Base-by-base conservation (phyloP, 2,113 vertebrate species). In the Peromyscus polionotus region DNA sequence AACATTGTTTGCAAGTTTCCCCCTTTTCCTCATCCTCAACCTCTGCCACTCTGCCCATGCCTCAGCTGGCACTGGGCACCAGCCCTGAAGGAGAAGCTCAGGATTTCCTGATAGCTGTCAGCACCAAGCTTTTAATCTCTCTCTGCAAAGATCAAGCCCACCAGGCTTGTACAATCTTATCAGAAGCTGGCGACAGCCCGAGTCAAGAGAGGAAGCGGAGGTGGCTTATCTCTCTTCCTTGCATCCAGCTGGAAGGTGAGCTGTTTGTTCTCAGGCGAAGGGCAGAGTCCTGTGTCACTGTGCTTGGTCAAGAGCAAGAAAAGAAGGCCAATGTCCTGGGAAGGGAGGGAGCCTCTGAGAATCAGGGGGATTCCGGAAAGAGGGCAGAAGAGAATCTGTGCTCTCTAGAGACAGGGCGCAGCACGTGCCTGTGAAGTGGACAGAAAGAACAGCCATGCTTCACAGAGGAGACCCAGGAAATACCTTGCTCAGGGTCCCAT, bases 171-270 rank as follows among this genome's bases (percentile, higher is more conserved):
- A 22, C 70, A 85, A 28, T 95, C 72, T 81, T 93, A 96, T 97
- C 91, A 19, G 76, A 79, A 10, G 31, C 54, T 39, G 54, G 59
- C 54, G 81, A 95, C 87, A 95, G 92, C n/a, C 81, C 19, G 8
- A 93, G 63, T 90, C 96, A 93, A 11, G 54, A 87, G 68, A 94
- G 94, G 84, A 80, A 92, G 39, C 5, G 0, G 14, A 88, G 70
- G 75, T 68, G 59, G 65, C 61, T 97, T 92, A 86, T 97, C 93
- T 95, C 72, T 59, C 28, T 57, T 81, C 45, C 86, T 42, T 24
- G 68, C 48, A 59, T 87, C 63, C 8, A 3, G 80, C 54, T 57
- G 90, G 76, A 86, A 93, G 67, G 19, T 10, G 0, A 85, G 76
- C 45, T 65, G 5, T 63, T 48, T 28, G 19, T n/a, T 57, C 54